A percentile compares a stretch with the other conserved stretches of the same genome.
phyloP scores from a whole-genome alignment of 1,140 invertebrate genomes.

The Lysiphlebus fabarum region DNA sequence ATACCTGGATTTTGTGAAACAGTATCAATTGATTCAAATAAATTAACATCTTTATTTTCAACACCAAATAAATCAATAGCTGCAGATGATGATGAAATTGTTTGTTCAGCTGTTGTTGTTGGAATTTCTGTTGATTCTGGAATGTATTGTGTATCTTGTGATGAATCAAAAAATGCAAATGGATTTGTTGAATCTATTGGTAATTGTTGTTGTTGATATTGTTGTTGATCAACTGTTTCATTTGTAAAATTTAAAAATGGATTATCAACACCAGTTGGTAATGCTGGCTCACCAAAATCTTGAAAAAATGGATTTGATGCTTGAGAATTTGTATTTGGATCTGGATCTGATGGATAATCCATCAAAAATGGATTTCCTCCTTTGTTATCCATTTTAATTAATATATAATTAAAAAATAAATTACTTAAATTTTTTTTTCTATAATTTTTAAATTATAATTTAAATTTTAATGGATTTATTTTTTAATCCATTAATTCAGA shows the following conservation, averaged over 20 bases:
- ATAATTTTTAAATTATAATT: neutral
- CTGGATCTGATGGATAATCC: conserved; percentile 54
- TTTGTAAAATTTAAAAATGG: conserved; percentile 63
- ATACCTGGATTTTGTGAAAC: conserved; percentile 10
- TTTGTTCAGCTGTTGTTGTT: too few species aligned
- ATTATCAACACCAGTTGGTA: conserved; percentile 47
- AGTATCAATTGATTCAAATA: conserved; percentile 15
- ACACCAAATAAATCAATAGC: conserved; percentile 20
- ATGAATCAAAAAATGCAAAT: conserved; percentile 55
- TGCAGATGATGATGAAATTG: too few species aligned
- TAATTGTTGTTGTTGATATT: conserved; percentile 8
- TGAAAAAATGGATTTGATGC: conserved; percentile 73
- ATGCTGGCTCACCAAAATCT: conserved; percentile 44
- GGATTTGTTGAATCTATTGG: conserved; percentile 57
- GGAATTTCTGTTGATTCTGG: conserved; percentile 18
- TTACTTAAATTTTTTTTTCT: neutral
- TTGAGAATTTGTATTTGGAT: conserved; percentile 45
- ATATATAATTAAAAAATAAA: neutral
- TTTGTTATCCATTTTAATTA: conserved; percentile 61
- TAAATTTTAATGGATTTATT: neutral
- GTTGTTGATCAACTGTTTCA: conserved; percentile 33
- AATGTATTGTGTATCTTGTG: conserved; percentile 20
- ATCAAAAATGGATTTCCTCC: conserved; percentile 74
- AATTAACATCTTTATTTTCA: conserved; percentile 11
- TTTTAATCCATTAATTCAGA: conserved; percentile 54